A percentile compares a stretch with the other conserved stretches of the same genome.
These are phyloP conservation scores for Boloria euphrosyne DNA, from an alignment of 2,888 invertebrate species.

Conservation along the genomic window DNA sequence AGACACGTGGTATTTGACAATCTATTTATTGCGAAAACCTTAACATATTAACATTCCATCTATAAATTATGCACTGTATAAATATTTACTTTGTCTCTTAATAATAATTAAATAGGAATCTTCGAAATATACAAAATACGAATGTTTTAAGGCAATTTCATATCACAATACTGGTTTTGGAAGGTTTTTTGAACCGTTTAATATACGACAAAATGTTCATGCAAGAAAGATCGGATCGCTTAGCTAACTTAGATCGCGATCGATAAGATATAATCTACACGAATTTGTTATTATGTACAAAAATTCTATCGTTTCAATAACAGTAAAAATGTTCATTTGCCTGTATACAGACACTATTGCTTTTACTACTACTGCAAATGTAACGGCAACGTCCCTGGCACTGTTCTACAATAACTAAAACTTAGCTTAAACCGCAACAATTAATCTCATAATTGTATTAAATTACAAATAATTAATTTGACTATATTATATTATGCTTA, in stretches of 20 bases:
- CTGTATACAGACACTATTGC: background rate
- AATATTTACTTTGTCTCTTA: conserved; percentile 51
- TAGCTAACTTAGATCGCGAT: background rate
- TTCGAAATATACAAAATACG: conserved; percentile 33
- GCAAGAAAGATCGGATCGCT: background rate
- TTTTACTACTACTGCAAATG: conserved; percentile 10
- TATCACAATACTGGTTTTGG: conserved; percentile 65
- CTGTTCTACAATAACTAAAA: conserved; percentile 50
- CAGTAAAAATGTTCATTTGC: background rate
- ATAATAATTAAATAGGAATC: conserved; percentile 38
- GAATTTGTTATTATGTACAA: background rate
- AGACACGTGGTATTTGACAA: conserved; percentile 44
- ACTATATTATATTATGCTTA: conserved; percentile 73
- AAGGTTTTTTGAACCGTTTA: background rate
- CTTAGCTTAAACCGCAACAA: conserved; percentile 61
- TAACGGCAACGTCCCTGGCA: conserved; percentile 46
- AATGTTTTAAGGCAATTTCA: conserved; percentile 62
- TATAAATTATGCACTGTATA: conserved; percentile 52
- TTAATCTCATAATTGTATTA: conserved; percentile 62
- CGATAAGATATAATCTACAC: too few species aligned
- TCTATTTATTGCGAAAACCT: conserved; percentile 53
- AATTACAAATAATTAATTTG: conserved; percentile 58
- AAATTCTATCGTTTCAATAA: background rate
- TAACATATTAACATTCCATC: conserved; percentile 59
- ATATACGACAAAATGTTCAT: background rate